A percentile compares a stretch with the other conserved stretches of the same genome.
phyloP scores from a whole-genome alignment of 1,140 invertebrate species.

The Drosophila hydei region DNA sequence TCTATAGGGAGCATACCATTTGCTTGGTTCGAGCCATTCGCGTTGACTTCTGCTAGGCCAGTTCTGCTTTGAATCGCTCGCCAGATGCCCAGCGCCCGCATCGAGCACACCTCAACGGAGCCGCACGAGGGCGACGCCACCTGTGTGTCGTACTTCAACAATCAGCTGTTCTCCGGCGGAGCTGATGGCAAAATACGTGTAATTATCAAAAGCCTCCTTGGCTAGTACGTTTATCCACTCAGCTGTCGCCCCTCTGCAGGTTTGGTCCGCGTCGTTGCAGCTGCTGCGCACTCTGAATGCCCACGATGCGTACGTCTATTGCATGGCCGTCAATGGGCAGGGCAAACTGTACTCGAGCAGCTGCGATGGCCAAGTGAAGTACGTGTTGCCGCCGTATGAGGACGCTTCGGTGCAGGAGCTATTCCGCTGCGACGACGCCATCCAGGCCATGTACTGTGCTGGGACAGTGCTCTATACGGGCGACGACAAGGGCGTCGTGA shows the following conservation, averaged over 20 bases:
- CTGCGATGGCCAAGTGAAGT: slow-evolving; percentile 79
- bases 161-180: slow-evolving; percentile 80
- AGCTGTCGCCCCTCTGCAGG: slow-evolving; percentile 25
- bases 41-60: slow-evolving; percentile 1
- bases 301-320: slow-evolving; percentile 79
- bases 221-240: neutral
- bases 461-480: slow-evolving; percentile 73
- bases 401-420: slow-evolving; percentile 57
- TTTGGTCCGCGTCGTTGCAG: slow-evolving; percentile 63
- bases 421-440: slow-evolving; percentile 73
- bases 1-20: neutral
- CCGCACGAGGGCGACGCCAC: slow-evolving; percentile 79
- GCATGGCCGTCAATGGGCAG: slow-evolving; percentile 68
- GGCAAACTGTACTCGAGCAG: slow-evolving; percentile 81
- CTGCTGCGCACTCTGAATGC: slow-evolving; percentile 61
- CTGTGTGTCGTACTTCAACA: slow-evolving; percentile 61
- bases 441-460: slow-evolving; percentile 75
- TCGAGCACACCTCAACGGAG: slow-evolving; percentile 66
- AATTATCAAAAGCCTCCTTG: slow-evolving; percentile 37
- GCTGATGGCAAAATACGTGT: slow-evolving; percentile 83
- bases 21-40: neutral
- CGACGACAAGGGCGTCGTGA: slow-evolving; percentile 81
- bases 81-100: slow-evolving; percentile 58
- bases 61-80: slow-evolving; percentile 38
- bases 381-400: slow-evolving; percentile 66